Conservation (phyloP, 2,888 invertebrate genomes). For the Apocheima hispidaria region DNA sequence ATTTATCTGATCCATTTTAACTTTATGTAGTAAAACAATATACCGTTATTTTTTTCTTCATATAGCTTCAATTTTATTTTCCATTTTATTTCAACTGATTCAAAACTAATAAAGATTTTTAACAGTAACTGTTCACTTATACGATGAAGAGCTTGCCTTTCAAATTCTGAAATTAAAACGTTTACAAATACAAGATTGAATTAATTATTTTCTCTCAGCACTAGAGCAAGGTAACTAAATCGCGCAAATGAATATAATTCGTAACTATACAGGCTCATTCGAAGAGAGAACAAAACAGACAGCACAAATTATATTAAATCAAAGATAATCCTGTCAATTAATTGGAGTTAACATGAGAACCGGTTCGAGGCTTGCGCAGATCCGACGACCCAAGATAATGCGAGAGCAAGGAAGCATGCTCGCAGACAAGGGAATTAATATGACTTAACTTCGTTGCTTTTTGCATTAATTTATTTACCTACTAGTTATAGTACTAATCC, state of each 20-base stretch:
- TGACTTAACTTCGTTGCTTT: constrained; percentile 54
- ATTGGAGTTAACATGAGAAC: constrained; percentile 83
- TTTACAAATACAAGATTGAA: too few relatives aligned
- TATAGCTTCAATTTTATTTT: too few relatives aligned
- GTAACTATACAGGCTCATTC: constrained; percentile 61
- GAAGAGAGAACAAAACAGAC: constrained; percentile 79
- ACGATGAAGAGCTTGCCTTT: too few relatives aligned
- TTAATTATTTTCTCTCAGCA: too few relatives aligned
- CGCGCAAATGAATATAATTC: constrained; percentile 50
- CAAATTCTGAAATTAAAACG: too few relatives aligned
- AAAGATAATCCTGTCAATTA: constrained; percentile 86
- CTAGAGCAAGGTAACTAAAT: too few relatives aligned
- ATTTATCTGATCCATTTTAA: neutral
- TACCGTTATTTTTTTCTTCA: too few relatives aligned
- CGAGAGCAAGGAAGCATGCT: constrained; percentile 59
- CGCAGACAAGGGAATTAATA: constrained; percentile 62
- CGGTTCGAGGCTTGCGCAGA: constrained; percentile 80
- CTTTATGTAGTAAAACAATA: constrained; percentile 4
- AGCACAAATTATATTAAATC: constrained; percentile 84
- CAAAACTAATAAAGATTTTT: too few relatives aligned
- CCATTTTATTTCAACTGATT: too few relatives aligned
- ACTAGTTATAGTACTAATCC: too few relatives aligned
- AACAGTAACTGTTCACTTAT: too few relatives aligned
- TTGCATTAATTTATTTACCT: constrained; percentile 34
- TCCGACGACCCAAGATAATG: constrained; percentile 71